A percentile compares a stretch with the other conserved stretches of the same genome.
These are phyloP conservation scores for Gallinago stenura DNA, from an alignment of 2,797 vertebrate genomes.

Conservation along the genomic window DNA sequence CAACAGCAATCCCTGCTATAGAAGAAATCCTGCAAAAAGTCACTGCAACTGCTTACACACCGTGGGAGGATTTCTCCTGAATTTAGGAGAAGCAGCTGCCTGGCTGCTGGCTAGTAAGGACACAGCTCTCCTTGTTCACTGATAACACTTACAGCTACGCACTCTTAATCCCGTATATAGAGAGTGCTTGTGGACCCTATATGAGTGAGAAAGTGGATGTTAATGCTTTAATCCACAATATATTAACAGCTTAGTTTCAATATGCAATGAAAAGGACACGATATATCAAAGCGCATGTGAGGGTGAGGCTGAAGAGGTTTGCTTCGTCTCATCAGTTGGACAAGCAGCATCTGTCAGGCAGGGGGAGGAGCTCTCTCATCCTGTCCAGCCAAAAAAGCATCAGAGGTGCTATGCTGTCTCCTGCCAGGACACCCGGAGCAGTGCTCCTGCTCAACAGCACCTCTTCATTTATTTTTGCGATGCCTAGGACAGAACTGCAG, in stretches of 20 bases:
- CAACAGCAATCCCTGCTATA: not conserved
- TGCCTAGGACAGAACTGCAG: not conserved
- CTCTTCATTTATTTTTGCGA: not conserved
- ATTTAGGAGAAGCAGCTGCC: not conserved
- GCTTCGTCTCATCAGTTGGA: not conserved
- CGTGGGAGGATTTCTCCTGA: not conserved
- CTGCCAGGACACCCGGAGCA: not conserved
- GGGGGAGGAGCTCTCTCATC: not conserved
- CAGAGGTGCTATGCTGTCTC: not conserved
- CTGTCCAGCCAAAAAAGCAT: not conserved
- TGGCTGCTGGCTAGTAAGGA: not conserved
- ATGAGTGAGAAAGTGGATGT: not conserved
- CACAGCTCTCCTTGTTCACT: not conserved
- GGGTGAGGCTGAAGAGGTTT: not conserved
- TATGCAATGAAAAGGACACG: not conserved
- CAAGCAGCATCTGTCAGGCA: not conserved
- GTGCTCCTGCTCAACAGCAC: not conserved
- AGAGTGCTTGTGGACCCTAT: rapidly evolving
- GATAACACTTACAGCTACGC: not conserved
- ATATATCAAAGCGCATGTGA: not conserved
- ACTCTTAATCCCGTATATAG: not conserved
- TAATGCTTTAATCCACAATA: not conserved
- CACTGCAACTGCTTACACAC: not conserved
- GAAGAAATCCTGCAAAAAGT: not conserved
- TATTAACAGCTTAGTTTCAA: not conserved